Conservation (phyloP, 2,113 vertebrate species). For the Emberiza fucata region DNA sequence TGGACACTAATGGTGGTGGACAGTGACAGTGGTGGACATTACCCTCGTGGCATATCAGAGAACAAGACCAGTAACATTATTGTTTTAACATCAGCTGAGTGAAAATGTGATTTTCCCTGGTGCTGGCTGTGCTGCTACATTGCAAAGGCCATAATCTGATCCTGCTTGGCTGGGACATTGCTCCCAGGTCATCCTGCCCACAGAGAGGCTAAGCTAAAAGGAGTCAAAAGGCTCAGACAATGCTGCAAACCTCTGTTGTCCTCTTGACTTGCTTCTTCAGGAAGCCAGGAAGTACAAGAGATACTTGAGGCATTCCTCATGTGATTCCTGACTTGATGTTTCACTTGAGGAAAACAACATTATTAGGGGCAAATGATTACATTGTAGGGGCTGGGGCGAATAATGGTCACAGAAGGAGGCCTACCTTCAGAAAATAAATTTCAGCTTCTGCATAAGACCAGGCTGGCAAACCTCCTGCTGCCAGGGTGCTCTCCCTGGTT, state of each 20-base stretch:
- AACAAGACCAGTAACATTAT: not conserved
- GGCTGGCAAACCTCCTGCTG: fast-evolving
- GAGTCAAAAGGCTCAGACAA: not conserved
- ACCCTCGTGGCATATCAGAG: not conserved
- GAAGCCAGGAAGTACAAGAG: not conserved
- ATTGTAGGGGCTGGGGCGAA: not conserved
- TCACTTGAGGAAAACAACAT: not conserved
- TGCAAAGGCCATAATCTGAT: not conserved
- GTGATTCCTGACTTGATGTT: not conserved
- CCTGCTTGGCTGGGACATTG: not conserved
- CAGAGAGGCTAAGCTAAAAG: not conserved
- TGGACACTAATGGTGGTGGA: not conserved
- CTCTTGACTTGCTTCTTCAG: not conserved
- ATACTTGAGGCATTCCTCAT: not conserved
- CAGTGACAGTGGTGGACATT: not conserved
- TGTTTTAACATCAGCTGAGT: not conserved
- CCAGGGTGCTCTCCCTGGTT: not conserved
- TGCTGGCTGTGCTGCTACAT: not conserved
- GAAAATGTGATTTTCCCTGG: not conserved
- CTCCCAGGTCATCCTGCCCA: not conserved
- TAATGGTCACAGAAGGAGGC: not conserved
- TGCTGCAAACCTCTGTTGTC: not conserved
- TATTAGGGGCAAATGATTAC: not conserved
- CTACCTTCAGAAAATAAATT: not conserved
- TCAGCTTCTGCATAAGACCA: not conserved